These are phyloP conservation scores for Kryptolebias marmoratus DNA, from an alignment of 2,113 vertebrate genomes.

Conservation along the genomic window DNA sequence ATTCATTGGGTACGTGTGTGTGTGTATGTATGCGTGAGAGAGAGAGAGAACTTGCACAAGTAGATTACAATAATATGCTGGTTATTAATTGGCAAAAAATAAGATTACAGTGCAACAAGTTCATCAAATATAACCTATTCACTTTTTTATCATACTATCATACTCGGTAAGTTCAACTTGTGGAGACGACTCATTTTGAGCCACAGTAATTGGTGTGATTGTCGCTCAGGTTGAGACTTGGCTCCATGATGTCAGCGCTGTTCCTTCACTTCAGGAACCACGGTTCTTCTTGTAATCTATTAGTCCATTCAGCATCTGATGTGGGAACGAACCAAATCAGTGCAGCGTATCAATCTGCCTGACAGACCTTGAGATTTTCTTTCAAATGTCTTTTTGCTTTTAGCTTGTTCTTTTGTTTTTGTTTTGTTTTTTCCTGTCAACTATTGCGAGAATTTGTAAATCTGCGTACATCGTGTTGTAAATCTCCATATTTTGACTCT, in stretches of 20 bases:
- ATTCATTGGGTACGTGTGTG: neutral
- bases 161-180: conserved; percentile 31
- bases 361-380: conserved; percentile 23
- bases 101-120: conserved; percentile 21
- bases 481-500: conserved; percentile 66
- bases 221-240: conserved; percentile 48
- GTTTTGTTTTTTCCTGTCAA: conserved; percentile 59
- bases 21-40: neutral
- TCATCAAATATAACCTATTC: conserved; percentile 42
- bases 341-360: conserved; percentile 35
- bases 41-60: conserved; percentile 36
- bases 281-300: conserved; percentile 32
- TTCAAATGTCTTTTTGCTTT: conserved; percentile 44
- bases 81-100: conserved; percentile 37
- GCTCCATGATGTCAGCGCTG: conserved; percentile 29
- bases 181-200: conserved; percentile 52
- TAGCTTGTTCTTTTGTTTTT: conserved; percentile 51
- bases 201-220: conserved; percentile 40
- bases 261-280: conserved; percentile 14
- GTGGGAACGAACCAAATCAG: conserved; percentile 43
- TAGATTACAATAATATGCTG: conserved; percentile 39
- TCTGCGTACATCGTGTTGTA: conserved; percentile 67
- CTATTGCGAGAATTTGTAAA: conserved; percentile 67
- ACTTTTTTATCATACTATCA: conserved; percentile 20
- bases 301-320: conserved; percentile 29